Evolutionary conservation across 2,888 invertebrate species (phyloP).

Genomic region (Eupithecia subumbrata): DNA sequence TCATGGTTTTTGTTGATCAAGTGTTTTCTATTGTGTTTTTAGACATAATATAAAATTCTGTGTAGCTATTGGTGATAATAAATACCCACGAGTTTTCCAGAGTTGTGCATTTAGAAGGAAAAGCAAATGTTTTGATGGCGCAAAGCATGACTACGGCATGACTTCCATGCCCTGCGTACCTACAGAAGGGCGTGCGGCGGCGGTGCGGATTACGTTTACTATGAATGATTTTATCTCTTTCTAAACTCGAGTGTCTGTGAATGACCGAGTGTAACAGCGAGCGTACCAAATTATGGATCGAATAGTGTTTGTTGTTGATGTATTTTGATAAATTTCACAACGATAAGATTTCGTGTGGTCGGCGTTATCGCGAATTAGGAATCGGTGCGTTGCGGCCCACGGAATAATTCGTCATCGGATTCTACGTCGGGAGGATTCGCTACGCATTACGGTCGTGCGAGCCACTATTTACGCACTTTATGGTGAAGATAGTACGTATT

Average conservation of each 20-base stretch:
- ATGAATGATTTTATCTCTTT: constrained; percentile 85
- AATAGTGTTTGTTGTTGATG: constrained; percentile 81
- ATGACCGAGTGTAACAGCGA: constrained; percentile 82
- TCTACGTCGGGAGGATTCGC: constrained; percentile 67
- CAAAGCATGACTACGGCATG: constrained; percentile 80
- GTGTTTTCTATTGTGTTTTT: constrained; percentile 48
- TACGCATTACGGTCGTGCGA: constrained; percentile 68
- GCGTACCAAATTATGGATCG: constrained; percentile 81
- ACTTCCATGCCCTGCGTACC: constrained; percentile 83
- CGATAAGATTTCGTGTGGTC: constrained; percentile 68
- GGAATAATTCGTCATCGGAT: constrained; percentile 67
- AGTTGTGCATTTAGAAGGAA: constrained; percentile 59
- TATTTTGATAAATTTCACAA: constrained; percentile 75
- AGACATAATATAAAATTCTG: constrained; percentile 60
- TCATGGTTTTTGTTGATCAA: constrained; percentile 72
- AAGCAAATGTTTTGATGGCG: constrained; percentile 78
- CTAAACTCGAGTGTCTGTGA: constrained; percentile 82
- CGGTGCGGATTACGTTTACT: constrained; percentile 81
- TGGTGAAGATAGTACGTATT: constrained; percentile 79
- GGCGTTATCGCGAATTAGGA: constrained; percentile 68
- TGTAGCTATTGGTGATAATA: constrained; percentile 61
- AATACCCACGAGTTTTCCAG: constrained; percentile 52
- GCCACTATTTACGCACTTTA: constrained; percentile 78
- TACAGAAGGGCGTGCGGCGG: constrained; percentile 70
- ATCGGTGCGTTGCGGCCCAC: constrained; percentile 61